A percentile compares a stretch with the other conserved stretches of the same genome.
Evolutionary conservation across 2,113 vertebrate species (phyloP).

Genomic region (Ageneiosus marmoratus): DNA sequence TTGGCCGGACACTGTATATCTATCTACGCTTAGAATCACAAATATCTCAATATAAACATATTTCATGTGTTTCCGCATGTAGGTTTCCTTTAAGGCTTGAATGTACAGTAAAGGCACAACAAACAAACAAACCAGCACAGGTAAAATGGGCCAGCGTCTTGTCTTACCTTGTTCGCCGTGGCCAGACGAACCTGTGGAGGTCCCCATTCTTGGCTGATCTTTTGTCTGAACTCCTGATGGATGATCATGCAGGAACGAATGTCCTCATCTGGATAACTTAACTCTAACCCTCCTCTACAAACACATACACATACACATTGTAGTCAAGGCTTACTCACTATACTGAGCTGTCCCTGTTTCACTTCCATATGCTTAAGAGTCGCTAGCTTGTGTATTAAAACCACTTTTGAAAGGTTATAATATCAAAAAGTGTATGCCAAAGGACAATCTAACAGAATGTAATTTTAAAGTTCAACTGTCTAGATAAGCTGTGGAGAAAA

Average conservation of each 20-base stretch:
- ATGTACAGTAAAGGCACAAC: neutral
- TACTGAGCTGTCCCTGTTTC: neutral
- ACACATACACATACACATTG: neutral
- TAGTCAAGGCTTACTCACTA: neutral
- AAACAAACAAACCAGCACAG: neutral
- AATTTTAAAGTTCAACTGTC: conserved; percentile 31
- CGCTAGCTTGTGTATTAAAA: neutral
- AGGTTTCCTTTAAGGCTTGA: neutral
- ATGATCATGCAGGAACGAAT: conserved; percentile 60
- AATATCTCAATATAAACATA: neutral
- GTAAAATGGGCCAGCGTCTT: neutral
- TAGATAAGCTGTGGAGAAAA: conserved; percentile 15
- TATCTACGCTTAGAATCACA: neutral
- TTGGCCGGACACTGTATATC: too few relatives aligned
- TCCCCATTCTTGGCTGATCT: conserved; percentile 66
- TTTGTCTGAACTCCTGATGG: conserved; percentile 59
- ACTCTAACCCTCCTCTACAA: conserved; percentile 64
- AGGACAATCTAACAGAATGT: conserved; percentile 6
- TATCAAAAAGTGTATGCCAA: neutral
- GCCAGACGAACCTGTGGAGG: conserved; percentile 60
- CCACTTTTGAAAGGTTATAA: conserved; percentile 2
- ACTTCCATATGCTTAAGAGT: neutral
- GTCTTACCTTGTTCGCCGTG: conserved; percentile 62
- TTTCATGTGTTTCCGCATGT: neutral
- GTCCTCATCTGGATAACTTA: conserved; percentile 66